Percentiles rank a stretch among this genome's conserved stretches.
Evolutionary conservation across 2,113 vertebrate species (phyloP).

Genomic region (Nyctibius bracteatus): DNA sequence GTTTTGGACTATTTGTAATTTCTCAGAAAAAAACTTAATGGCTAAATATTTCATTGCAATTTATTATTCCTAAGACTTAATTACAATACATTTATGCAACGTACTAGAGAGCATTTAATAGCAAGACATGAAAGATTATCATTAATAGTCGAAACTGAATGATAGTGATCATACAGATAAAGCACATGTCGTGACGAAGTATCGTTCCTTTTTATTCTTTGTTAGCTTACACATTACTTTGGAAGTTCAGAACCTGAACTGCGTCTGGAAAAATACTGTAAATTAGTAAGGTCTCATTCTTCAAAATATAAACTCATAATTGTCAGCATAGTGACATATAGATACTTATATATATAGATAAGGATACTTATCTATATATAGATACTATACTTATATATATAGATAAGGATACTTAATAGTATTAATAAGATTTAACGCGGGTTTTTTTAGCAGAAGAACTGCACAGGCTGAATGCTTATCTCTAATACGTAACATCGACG

Average conservation of each 20-base stretch:
- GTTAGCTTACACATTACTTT: background rate
- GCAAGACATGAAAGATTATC: background rate
- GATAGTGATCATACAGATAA: background rate
- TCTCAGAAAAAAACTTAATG: background rate
- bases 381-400: fast-evolving
- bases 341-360: fast-evolving
- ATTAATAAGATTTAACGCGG: background rate
- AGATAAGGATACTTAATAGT: background rate
- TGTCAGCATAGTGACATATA: background rate
- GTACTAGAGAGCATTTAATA: background rate
- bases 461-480: background rate
- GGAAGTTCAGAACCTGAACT: background rate
- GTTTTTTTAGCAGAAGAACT: background rate
- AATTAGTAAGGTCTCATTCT: background rate
- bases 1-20: background rate
- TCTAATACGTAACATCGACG: background rate
- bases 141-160: background rate
- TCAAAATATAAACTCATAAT: background rate
- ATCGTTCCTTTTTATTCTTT: background rate
- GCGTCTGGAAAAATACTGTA: background rate
- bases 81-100: background rate
- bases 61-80: background rate
- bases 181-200: background rate
- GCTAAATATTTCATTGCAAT: background rate
- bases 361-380: fast-evolving